phyloP scores from a whole-genome alignment of 2,797 vertebrate genomes.

The Molossus molossus region DNA sequence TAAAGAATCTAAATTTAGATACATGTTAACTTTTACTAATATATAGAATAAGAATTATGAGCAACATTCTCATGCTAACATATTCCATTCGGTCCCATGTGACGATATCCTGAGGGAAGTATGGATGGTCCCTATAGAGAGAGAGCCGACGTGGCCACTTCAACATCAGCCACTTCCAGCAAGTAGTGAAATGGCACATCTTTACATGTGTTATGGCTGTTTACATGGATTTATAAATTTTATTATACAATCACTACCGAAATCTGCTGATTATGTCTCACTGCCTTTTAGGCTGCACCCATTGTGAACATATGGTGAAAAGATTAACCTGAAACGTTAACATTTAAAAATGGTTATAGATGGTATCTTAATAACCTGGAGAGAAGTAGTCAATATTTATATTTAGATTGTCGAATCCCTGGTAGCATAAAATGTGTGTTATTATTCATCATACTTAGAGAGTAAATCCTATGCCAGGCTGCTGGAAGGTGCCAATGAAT shows the following conservation, averaged over 20 bases:
- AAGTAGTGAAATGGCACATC: neutral
- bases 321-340: neutral
- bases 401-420: neutral
- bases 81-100: neutral
- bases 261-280: neutral
- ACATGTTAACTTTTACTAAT: neutral
- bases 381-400: neutral
- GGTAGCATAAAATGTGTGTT: neutral
- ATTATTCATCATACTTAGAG: neutral
- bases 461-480: neutral
- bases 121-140: too few relatives aligned
- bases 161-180: neutral
- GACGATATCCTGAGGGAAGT: neutral
- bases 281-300: neutral
- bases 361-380: neutral
- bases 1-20: slow-evolving; percentile 12
- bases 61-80: neutral
- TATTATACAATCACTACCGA: neutral
- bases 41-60: neutral
- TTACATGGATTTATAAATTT: neutral
- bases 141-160: neutral
- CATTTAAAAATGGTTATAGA: neutral
- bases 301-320: neutral
- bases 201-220: neutral
- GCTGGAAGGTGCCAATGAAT: neutral